Base-by-base conservation (phyloP, 2,113 vertebrate genomes). In the Addax nasomaculatus region DNA sequence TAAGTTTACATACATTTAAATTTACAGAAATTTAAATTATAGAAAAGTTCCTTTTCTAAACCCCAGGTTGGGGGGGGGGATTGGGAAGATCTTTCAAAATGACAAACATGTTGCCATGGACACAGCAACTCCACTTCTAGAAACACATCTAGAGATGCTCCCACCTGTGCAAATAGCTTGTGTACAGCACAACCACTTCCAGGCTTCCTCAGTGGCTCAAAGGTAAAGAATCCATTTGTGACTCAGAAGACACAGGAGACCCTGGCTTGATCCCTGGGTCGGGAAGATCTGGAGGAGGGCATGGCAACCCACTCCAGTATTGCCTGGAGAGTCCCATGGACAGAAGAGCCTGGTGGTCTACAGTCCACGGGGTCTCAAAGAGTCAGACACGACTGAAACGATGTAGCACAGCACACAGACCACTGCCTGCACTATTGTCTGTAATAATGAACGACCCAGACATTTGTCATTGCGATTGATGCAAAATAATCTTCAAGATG, bases 401-500 rank as follows among this genome's bases (percentile, higher is more conserved):
- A 11, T 19, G 8, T 11, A 11, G 9, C n/a, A 36, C 0, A 8
- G 62, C 62, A 4, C 62, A 19, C 62, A 64, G 62, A 64, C 12
- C 30, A 49, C 49, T n/a, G 15, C 60, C 57, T 15, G 4, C 2
- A 10, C 11, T 3, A 1, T 2, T 8, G 33, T 21, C 67, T 43
- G 21, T 12, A n/a, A 25, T 39, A n/a, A 39, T 3, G 9, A 53
- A 9, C 9, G 29, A n/a, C n/a, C 45, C 79, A 11, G 51, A 9
- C 11, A 9, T 12, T 87, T n/a, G 12, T 4, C 70, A 5, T 39
- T 3, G 16, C 0, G 1, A 19, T 16, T 2, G 13, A 29, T 16
- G 29, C 29, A 43, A 90, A 49, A 36, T 29, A 12, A n/a, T n/a
- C 78, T 33, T 73, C 80, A 55, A 39, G 79, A 62, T 49, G 25